Evolutionary conservation across 2,113 vertebrate genomes (phyloP), one percentile per base, ranked within the genome.

Genomic region (Bungarus multicinctus): DNA sequence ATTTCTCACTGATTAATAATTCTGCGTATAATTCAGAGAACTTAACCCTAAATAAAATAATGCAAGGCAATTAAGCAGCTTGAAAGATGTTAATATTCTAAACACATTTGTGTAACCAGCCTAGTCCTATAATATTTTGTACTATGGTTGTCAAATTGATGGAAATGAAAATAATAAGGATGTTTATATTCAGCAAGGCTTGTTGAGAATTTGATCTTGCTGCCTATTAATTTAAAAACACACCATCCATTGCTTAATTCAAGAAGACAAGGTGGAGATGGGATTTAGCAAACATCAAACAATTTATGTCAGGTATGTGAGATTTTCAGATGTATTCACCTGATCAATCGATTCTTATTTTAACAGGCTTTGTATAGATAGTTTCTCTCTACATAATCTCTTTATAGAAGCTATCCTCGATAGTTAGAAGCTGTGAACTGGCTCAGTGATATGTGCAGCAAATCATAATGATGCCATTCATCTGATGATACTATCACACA

Each of bases 1-100:
- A 3, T 53, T 95, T 94, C 64, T 85, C 94, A 90, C 89, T 88
- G 55, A 92, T 90, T 93, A 92, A 94, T 93, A 93, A 60, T 60
- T 92, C 69, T 11, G 5, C 74, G 91, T 93, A 94, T 91, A 94
- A 92, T 94, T 25, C 87, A 69, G 30, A n/a, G 20, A 50, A 0
- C 85, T 92, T 85, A 87, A 92, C 91, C 30, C 50, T 23, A 94
- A 81, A 0, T 93, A 34, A 52, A 64, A 23, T 54, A 81, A 12
- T 93, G 0, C 0, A 18, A 30, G 6, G 90, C 54, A 25, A 34
- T 94, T 92, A 92, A 14, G 1, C 2, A 47, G 54, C 55, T 57
- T 91, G 54, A 20, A 87, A 93, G 89, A 92, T 27, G 0, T 52
- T 3, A 14, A 0, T 93, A 52, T 89, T 55, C 91, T 90, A 87